Conservation (phyloP, 2,113 vertebrate genomes). For the Ursus arctos region DNA sequence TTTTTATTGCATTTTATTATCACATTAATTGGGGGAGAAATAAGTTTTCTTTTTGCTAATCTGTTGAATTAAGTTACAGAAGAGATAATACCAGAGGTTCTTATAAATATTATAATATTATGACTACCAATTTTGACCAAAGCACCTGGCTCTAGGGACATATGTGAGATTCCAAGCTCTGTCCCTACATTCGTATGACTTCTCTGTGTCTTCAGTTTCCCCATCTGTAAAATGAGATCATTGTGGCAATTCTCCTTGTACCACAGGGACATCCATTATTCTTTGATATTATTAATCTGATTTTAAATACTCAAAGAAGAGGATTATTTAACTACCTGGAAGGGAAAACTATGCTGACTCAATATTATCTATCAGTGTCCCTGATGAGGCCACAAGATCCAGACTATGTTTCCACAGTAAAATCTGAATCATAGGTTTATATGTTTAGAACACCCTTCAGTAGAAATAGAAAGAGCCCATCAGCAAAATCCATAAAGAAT, state of each 20-base stretch:
- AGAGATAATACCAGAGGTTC: neutral
- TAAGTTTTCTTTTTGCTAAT: neutral
- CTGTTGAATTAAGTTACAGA: neutral
- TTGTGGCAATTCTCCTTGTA: neutral
- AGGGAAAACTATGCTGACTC: neutral
- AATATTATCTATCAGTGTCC: neutral
- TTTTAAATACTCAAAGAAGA: neutral
- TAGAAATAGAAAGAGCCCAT: neutral
- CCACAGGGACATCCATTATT: neutral
- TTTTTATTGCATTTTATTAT: conserved; percentile 2
- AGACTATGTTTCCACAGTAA: neutral
- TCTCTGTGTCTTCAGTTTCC: neutral
- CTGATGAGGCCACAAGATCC: neutral
- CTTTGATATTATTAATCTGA: neutral
- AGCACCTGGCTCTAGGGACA: neutral
- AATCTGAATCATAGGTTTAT: neutral
- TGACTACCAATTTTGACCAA: neutral
- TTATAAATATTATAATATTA: neutral
- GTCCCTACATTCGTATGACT: neutral
- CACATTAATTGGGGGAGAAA: neutral
- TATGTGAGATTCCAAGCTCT: neutral
- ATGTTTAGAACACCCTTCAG: neutral
- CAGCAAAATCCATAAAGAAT: neutral
- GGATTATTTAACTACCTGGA: neutral
- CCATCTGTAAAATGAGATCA: neutral